Evolutionary conservation across 2,113 vertebrate genomes (phyloP).

Genomic region (Thermophis baileyi): DNA sequence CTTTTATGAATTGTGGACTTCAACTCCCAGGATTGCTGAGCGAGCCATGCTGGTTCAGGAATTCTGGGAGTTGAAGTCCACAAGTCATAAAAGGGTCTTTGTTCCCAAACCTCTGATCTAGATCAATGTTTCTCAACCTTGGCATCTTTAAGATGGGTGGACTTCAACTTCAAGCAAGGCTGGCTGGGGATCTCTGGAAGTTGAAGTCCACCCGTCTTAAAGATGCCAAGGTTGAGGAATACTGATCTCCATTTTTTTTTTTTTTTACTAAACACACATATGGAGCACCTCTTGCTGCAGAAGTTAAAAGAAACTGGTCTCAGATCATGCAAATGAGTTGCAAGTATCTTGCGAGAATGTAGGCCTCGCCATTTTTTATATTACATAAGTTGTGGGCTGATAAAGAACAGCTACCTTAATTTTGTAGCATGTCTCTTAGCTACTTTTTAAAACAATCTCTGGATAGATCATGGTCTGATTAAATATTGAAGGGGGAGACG

Average conservation of each 20-base stretch:
- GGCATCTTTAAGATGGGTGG: neutral
- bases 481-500: neutral
- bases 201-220: neutral
- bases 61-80: no score
- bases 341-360: neutral
- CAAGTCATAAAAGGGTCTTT: no score
- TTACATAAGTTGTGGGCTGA: neutral
- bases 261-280: neutral
- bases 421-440: neutral
- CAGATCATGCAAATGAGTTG: neutral
- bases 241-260: neutral
- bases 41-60: no score
- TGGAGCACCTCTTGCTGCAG: neutral
- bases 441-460: neutral
- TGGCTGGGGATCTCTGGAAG: neutral
- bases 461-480: neutral
- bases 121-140: no score
- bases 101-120: no score
- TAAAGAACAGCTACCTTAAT: neutral
- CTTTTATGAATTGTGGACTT: no score
- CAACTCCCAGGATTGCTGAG: no score
- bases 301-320: neutral
- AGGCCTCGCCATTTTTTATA: slow-evolving; percentile 8
- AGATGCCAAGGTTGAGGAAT: neutral
- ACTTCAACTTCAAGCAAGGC: no score